A percentile compares a stretch with the other conserved stretches of the same genome.
phyloP scores from a whole-genome alignment of 2,888 invertebrate species.

The Pandemis corylana region DNA sequence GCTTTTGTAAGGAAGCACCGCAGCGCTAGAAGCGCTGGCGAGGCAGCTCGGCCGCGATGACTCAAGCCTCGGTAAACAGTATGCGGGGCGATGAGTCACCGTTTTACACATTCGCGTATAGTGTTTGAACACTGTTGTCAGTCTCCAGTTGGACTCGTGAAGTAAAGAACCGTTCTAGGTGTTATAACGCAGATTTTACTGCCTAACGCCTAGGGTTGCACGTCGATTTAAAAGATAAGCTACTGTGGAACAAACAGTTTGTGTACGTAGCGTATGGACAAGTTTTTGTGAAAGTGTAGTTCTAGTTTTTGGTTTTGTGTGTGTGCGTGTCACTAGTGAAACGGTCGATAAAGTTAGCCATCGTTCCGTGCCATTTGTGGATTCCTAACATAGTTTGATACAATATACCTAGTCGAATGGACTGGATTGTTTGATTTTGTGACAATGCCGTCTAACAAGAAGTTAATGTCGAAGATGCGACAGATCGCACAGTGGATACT shows the following conservation, averaged over 20 bases:
- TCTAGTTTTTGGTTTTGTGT: conserved; percentile 69
- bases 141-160: conserved; percentile 82
- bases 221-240: conserved; percentile 63
- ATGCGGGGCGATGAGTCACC: conserved; percentile 86
- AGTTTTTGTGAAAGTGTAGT: conserved; percentile 80
- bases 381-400: conserved; percentile 66
- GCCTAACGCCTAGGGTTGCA: conserved; percentile 72
- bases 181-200: conserved; percentile 79
- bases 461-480: conserved; percentile 76
- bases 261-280: conserved; percentile 62
- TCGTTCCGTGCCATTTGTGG: conserved; percentile 78
- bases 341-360: conserved; percentile 80
- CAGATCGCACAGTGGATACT: conserved; percentile 80
- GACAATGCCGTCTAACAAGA: conserved; percentile 81
- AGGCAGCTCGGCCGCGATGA: conserved; percentile 72
- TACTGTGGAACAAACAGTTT: conserved; percentile 63
- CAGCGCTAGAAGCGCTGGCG: conserved; percentile 74
- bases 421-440: conserved; percentile 47
- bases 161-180: conserved; percentile 76
- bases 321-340: conserved; percentile 82
- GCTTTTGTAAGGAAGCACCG: conserved; percentile 49
- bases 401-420: conserved; percentile 44
- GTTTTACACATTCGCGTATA: conserved; percentile 85
- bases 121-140: conserved; percentile 84
- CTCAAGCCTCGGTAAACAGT: conserved; percentile 85